These are phyloP conservation scores for Epinephelus fuscoguttatus DNA, from an alignment of 2,113 vertebrate species.

Conservation along the genomic window DNA sequence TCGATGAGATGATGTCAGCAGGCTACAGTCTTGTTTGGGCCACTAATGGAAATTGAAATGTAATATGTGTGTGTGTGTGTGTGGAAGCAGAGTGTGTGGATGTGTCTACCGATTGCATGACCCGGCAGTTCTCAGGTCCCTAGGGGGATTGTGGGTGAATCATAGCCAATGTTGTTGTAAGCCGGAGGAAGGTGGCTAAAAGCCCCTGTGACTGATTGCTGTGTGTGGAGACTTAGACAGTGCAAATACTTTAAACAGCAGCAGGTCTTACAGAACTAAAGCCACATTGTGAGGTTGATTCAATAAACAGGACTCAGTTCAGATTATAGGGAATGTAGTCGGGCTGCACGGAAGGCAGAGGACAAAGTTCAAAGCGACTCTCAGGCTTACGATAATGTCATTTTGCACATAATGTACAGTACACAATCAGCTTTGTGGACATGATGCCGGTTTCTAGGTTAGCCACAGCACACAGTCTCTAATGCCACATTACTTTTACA, in stretches of 20 bases:
- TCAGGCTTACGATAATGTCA: not conserved
- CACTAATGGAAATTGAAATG: conserved; percentile 42
- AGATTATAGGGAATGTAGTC: not conserved
- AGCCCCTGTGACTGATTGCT: conserved; percentile 42
- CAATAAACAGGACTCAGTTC: conserved; percentile 18
- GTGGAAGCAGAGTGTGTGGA: not conserved
- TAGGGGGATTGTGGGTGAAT: conserved; percentile 41
- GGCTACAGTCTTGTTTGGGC: not conserved
- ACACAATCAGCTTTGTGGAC: not conserved
- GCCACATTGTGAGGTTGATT: conserved; percentile 2
- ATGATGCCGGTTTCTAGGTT: conserved; percentile 13
- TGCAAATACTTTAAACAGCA: conserved; percentile 14
- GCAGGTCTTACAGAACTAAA: conserved; percentile 6
- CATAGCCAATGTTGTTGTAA: conserved; percentile 30
- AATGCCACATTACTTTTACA: conserved; percentile 26
- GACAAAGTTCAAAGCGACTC: conserved; percentile 8
- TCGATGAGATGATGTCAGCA: conserved; percentile 27
- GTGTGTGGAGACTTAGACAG: not conserved
- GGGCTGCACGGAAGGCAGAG: not conserved
- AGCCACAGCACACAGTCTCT: not conserved
- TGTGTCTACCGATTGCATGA: conserved; percentile 21
- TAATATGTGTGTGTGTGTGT: conserved; percentile 9
- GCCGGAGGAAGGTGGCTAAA: conserved; percentile 23
- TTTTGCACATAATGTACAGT: not conserved
- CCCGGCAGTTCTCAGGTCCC: conserved; percentile 25